phyloP scores from a whole-genome alignment of 2,797 vertebrate species.

The Mallotus villosus region DNA sequence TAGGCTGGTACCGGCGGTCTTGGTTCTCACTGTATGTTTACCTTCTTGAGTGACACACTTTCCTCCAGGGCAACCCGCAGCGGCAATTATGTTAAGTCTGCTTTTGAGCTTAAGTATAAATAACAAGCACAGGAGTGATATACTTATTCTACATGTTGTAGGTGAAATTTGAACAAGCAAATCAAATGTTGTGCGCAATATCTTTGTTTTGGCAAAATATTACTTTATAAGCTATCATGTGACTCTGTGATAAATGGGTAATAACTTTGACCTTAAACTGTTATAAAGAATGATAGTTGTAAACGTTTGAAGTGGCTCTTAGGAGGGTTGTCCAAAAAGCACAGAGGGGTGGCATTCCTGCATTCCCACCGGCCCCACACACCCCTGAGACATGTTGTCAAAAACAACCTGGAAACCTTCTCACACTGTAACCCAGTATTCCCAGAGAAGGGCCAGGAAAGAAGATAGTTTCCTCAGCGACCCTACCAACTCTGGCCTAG shows the following conservation, averaged over 20 bases:
- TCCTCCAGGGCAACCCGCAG: slow-evolving; percentile 51
- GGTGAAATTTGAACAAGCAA: slow-evolving; percentile 49
- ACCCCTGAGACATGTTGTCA: slow-evolving; percentile 55
- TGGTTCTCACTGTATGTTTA: slow-evolving; percentile 59
- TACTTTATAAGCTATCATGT: background rate
- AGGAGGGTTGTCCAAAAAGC: slow-evolving; percentile 17
- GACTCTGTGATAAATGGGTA: background rate
- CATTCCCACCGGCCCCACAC: slow-evolving; percentile 43
- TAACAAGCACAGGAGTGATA: slow-evolving; percentile 48
- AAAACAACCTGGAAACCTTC: slow-evolving; percentile 69
- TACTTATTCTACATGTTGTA: slow-evolving; percentile 57
- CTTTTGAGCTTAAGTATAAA: slow-evolving; percentile 49
- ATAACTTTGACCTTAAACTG: background rate
- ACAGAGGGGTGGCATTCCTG: slow-evolving; percentile 46
- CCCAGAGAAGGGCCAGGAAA: slow-evolving; percentile 68
- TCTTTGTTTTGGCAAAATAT: slow-evolving; percentile 33
- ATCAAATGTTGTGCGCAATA: slow-evolving; percentile 35
- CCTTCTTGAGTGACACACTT: slow-evolving; percentile 58
- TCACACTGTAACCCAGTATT: slow-evolving; percentile 81
- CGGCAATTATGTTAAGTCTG: slow-evolving; percentile 52
- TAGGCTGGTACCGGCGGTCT: slow-evolving; percentile 38
- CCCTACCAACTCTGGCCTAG: slow-evolving; percentile 64
- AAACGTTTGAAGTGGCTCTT: background rate
- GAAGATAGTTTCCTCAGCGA: slow-evolving; percentile 71
- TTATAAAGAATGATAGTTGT: background rate